Evolutionary conservation across 2,797 vertebrate genomes (phyloP).

Genomic region (Coranthus polyacanthus): DNA sequence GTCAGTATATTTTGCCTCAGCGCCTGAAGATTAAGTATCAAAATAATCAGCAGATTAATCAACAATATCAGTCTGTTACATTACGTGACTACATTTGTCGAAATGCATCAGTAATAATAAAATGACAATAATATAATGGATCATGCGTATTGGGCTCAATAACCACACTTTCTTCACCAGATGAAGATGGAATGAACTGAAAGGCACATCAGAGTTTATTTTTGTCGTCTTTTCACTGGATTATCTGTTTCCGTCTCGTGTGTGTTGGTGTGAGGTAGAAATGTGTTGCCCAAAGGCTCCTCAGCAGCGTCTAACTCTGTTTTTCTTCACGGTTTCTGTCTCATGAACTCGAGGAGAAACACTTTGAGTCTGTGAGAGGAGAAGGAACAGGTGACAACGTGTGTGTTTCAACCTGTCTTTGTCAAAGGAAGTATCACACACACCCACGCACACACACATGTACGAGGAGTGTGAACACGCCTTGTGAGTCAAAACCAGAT

Average conservation of each 20-base stretch:
- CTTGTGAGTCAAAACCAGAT: conserved; percentile 15
- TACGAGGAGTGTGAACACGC: conserved; percentile 36
- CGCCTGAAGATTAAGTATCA: too few relatives aligned
- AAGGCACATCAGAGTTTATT: too few relatives aligned
- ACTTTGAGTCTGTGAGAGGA: conserved; percentile 4
- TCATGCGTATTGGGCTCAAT: too few relatives aligned
- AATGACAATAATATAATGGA: too few relatives aligned
- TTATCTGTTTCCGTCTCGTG: neutral
- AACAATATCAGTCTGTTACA: too few relatives aligned
- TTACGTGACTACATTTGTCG: too few relatives aligned
- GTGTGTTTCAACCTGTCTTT: conserved; percentile 9
- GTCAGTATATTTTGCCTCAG: too few relatives aligned
- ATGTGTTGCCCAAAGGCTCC: neutral
- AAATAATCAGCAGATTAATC: too few relatives aligned
- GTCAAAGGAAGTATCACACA: conserved; percentile 10
- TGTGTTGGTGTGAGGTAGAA: neutral
- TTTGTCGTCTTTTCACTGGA: too few relatives aligned
- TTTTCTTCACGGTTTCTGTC: neutral
- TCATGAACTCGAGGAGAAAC: neutral
- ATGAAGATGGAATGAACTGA: too few relatives aligned
- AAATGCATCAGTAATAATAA: too few relatives aligned
- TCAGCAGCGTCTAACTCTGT: neutral
- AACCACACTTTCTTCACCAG: too few relatives aligned
- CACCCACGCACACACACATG: conserved; percentile 3
- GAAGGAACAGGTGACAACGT: conserved; percentile 7